Base-by-base conservation (phyloP, 2,113 vertebrate genomes). In the Eolophus roseicapilla region DNA sequence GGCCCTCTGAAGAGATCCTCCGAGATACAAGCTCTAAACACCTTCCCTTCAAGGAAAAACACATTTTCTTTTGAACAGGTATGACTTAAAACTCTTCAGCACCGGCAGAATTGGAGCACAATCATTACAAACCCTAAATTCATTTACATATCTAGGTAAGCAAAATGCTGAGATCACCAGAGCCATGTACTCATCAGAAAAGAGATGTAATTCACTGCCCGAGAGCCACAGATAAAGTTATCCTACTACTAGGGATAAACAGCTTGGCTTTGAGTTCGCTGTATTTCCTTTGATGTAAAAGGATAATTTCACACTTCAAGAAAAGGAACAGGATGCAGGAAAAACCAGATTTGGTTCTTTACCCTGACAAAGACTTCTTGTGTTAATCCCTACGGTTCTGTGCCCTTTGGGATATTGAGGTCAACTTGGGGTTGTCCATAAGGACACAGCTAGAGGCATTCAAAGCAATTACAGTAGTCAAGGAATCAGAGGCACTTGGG, bases 241-340 rank as follows among this genome's bases (percentile, higher is more conserved):
- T 35, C 37, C 62, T 46, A 46, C 82, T 53, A 2, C n/a, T 14
- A 55, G 37, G 63, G 57, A 94, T 59, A 82, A 82, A 82, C 78
- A 77, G 84, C 85, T 24, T 19, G 3, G 90, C 60, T 93, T 63
- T 77, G 28, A 90, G 53, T 85, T 82, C 0, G 4, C 50, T 9
- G 33, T 25, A 67, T 94, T 95, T 49, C 64, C 88, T 94, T 95
- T 90, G 85, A 94, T 95, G 90, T 80, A 90, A 71, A 88, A 88
- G 64, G 68, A 41, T 28, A 81, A 95, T 94, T 95, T 96, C 79
- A 94, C 0, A 8, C 94, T 91, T 77, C 71, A 86, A 86, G 64
- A 82, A 97, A 94, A 95, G 68, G 94, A 92, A 93, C 10, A 70
- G 68, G 44, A 84, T 3, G 46, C 37, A 81, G 41, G 39, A 96